Evolutionary conservation across 1,140 invertebrate species (phyloP).

Genomic region (Drosophila lacertosa): DNA sequence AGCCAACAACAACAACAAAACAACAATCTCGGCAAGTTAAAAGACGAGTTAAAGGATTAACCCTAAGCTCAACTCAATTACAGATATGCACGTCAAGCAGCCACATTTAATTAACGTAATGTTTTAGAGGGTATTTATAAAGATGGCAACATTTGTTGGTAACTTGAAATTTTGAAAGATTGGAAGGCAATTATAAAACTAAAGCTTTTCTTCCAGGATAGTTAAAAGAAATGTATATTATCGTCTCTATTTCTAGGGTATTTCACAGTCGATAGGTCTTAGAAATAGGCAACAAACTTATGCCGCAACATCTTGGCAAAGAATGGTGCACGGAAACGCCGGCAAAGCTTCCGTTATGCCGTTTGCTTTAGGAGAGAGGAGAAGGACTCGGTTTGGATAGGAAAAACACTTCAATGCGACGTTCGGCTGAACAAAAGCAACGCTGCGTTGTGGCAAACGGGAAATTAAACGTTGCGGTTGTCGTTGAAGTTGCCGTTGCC

Average conservation of each 20-base stretch:
- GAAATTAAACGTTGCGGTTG: constrained; percentile 46
- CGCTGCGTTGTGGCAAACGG: constrained; percentile 29
- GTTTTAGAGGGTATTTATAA: too few species aligned
- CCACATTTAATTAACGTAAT: too few species aligned
- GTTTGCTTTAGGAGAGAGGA: constrained; percentile 21
- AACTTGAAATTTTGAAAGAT: too few species aligned
- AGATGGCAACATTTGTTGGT: too few species aligned
- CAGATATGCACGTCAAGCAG: background rate
- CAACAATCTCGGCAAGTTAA: background rate
- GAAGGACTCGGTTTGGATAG: background rate
- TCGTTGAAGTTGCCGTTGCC: constrained; percentile 12
- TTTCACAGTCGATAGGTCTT: background rate
- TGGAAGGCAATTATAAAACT: too few species aligned
- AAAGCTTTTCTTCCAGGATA: too few species aligned
- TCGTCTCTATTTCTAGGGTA: constrained; percentile 17
- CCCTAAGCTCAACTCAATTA: background rate
- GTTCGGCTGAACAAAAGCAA: constrained; percentile 38
- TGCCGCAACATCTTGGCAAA: constrained; percentile 38
- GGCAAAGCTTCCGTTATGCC: constrained; percentile 43
- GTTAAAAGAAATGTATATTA: too few species aligned
- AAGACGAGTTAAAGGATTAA: background rate
- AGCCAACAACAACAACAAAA: background rate
- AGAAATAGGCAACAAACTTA: background rate
- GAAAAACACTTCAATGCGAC: constrained; percentile 43
- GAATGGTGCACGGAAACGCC: constrained; percentile 45